These are phyloP conservation scores for Verasper variegatus DNA, from an alignment of 2,113 vertebrate species.

Conservation along the genomic window DNA sequence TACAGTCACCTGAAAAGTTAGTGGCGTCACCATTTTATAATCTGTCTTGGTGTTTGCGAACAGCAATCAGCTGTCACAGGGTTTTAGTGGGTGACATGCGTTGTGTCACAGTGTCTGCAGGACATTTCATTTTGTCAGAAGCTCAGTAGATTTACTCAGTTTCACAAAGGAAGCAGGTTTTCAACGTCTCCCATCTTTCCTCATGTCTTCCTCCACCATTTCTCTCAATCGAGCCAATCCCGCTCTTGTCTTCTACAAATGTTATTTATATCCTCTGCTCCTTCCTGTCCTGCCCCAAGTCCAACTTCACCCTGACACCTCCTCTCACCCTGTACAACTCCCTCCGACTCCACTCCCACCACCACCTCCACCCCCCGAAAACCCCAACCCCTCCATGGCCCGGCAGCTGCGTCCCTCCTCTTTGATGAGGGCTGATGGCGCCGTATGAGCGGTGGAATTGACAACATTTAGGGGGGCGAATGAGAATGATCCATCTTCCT, in stretches of 20 bases:
- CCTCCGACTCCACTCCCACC: constrained; percentile 15
- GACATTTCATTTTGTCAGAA: too few species aligned
- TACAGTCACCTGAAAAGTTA: too few species aligned
- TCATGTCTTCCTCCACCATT: background rate
- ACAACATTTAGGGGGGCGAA: constrained; percentile 99
- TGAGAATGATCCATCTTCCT: constrained; percentile 99
- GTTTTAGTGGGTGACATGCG: too few species aligned
- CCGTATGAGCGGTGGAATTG: constrained; percentile 98
- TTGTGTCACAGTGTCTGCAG: too few species aligned
- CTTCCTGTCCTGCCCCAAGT: background rate
- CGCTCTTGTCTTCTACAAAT: background rate
- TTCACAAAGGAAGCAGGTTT: background rate
- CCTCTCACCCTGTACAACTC: constrained; percentile 1
- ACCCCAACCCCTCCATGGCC: constrained; percentile 50
- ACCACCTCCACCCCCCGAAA: constrained; percentile 36
- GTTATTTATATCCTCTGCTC: background rate
- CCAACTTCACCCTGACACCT: constrained; percentile 5
- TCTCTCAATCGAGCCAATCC: background rate
- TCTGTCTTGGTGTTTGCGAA: too few species aligned
- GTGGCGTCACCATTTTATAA: too few species aligned
- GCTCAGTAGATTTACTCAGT: too few species aligned
- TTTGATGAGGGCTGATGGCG: constrained; percentile 96
- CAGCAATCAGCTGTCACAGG: background rate
- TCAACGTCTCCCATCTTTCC: constrained; percentile 1
- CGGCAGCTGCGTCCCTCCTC: constrained; percentile 69